phyloP scores from a whole-genome alignment of 2,113 vertebrate species.

The Cranoglanis bouderius region DNA sequence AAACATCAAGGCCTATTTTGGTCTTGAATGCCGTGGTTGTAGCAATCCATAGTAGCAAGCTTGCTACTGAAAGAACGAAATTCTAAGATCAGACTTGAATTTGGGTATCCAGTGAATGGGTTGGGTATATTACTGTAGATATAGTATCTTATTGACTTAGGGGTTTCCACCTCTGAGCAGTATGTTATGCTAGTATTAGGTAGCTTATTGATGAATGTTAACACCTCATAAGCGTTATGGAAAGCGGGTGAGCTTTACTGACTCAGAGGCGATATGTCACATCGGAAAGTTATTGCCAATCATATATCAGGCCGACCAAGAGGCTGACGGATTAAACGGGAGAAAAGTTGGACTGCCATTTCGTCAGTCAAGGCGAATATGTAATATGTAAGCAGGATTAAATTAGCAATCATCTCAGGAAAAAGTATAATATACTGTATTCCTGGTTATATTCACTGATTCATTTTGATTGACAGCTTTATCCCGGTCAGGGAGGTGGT shows the following conservation, averaged over 20 bases:
- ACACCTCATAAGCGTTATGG: conserved; percentile 46
- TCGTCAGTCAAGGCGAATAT: background rate
- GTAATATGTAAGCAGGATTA: background rate
- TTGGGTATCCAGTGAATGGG: background rate
- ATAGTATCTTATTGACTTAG: conserved; percentile 36
- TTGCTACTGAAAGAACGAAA: background rate
- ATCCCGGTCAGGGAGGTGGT: background rate
- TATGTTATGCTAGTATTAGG: conserved; percentile 44
- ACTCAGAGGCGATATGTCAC: conserved; percentile 27
- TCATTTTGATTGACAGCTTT: background rate
- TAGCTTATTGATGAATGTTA: conserved; percentile 38
- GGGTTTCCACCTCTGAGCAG: background rate
- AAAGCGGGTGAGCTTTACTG: conserved; percentile 31
- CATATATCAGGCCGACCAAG: conserved; percentile 7
- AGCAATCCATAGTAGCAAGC: background rate
- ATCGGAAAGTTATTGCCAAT: conserved; percentile 24
- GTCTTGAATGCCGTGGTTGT: background rate
- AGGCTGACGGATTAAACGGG: background rate
- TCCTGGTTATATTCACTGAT: background rate
- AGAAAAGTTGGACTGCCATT: background rate
- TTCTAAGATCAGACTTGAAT: conserved; percentile 1
- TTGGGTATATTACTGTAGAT: conserved; percentile 38
- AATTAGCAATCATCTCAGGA: background rate
- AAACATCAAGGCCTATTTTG: background rate
- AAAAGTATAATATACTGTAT: background rate